Conservation (phyloP, 2,888 invertebrate species). For the Galeruca laticollis region DNA sequence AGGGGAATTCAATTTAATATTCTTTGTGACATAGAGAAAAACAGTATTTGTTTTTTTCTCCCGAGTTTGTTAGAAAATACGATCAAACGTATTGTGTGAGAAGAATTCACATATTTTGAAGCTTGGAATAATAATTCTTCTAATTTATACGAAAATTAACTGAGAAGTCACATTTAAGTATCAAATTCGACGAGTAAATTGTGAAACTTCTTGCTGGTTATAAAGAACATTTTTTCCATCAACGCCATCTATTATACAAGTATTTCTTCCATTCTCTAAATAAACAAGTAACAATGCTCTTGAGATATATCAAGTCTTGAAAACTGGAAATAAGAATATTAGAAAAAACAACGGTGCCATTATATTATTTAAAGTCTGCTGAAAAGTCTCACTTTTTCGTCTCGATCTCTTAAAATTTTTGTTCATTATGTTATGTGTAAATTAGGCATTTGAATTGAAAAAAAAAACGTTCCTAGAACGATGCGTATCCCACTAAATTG, state of each 20-base stretch:
- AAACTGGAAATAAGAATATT: constrained; percentile 3
- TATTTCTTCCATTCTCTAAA: not conserved
- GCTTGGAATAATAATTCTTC: no score
- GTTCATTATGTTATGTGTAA: not conserved
- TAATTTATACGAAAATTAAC: no score
- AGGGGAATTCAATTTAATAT: no score
- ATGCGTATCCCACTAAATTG: not conserved
- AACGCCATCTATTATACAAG: constrained; percentile 25
- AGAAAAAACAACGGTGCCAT: not conserved
- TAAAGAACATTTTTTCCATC: constrained; percentile 7
- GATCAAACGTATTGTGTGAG: no score
- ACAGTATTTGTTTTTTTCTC: no score
- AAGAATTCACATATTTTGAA: no score
- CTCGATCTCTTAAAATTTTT: not conserved
- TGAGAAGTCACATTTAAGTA: no score
- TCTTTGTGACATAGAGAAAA: no score
- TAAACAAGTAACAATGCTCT: not conserved
- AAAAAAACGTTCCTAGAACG: not conserved
- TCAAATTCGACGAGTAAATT: not conserved
- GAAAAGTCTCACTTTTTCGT: not conserved
- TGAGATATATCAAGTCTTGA: not conserved
- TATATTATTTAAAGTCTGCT: constrained; percentile 7
- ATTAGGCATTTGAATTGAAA: not conserved
- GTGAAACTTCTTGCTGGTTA: not conserved
- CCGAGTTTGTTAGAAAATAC: no score